A percentile compares a stretch with the other conserved stretches of the same genome.
Evolutionary conservation across 2,797 vertebrate genomes (phyloP).

Genomic region (Erpetoichthys calabaricus): DNA sequence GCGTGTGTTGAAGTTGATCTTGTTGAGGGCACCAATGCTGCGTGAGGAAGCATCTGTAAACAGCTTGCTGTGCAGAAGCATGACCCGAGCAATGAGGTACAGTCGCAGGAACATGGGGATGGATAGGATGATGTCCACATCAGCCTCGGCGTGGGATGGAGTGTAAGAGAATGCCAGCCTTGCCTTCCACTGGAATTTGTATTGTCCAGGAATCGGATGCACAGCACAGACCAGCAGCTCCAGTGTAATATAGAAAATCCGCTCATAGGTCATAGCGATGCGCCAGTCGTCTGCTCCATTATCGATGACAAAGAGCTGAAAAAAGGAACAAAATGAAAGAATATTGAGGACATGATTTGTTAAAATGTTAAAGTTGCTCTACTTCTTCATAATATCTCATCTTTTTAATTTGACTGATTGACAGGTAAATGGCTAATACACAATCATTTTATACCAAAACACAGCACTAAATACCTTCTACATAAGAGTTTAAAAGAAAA

Average conservation of each 20-base stretch:
- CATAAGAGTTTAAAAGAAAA: too few relatives aligned
- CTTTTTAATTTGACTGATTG: too few relatives aligned
- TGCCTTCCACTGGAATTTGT: constrained; percentile 84
- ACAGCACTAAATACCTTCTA: too few relatives aligned
- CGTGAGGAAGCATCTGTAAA: constrained; percentile 87
- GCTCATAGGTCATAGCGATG: constrained; percentile 93
- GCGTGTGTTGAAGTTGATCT: constrained; percentile 95
- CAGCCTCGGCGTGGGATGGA: constrained; percentile 78
- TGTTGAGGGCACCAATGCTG: constrained; percentile 76
- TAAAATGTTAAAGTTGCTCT: too few relatives aligned
- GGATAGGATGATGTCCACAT: constrained; percentile 94
- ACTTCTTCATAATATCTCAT: too few relatives aligned
- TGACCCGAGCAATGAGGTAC: constrained; percentile 83
- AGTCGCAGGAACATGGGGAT: constrained; percentile 97
- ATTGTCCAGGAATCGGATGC: constrained; percentile 82
- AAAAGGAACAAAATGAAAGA: background rate
- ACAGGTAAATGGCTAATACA: too few relatives aligned
- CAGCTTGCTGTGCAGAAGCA: constrained; percentile 66
- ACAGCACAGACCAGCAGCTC: constrained; percentile 95
- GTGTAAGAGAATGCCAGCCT: constrained; percentile 89
- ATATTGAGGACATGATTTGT: too few relatives aligned
- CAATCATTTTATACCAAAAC: too few relatives aligned
- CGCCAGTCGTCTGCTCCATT: constrained; percentile 96
- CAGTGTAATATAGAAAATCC: constrained; percentile 84
- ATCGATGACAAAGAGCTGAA: constrained; percentile 87